Percentiles rank a stretch among this genome's conserved stretches.
Conservation (phyloP, 2,888 invertebrate species). For the Ochropleura plecta region DNA sequence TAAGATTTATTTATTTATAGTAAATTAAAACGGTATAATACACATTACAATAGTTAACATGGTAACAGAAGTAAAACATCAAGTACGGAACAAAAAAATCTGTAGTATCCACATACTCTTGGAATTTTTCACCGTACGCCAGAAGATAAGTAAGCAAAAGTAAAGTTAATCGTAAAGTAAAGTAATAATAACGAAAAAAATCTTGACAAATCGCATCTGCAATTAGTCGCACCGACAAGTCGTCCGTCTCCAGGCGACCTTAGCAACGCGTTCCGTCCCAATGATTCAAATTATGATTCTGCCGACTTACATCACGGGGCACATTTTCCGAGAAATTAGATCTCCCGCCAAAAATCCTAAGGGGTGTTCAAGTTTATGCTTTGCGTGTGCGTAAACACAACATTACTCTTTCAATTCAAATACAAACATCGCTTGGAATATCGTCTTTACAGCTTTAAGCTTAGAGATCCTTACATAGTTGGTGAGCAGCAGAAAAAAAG, state of each 20-base stretch:
- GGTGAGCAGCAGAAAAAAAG: slow-evolving; percentile 11
- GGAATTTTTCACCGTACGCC: no score
- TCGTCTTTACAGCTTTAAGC: slow-evolving; percentile 23
- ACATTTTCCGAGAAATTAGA: slow-evolving; percentile 86
- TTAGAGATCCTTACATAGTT: not conserved
- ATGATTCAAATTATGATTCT: slow-evolving; percentile 84
- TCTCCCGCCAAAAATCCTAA: slow-evolving; percentile 74
- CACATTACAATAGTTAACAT: no score
- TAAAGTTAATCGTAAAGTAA: no score
- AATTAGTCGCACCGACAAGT: slow-evolving; percentile 30
- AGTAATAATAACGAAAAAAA: no score
- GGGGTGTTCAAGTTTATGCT: slow-evolving; percentile 72
- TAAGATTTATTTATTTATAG: no score
- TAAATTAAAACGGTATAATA: no score
- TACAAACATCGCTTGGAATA: slow-evolving; percentile 1
- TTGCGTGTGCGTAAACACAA: slow-evolving; percentile 71
- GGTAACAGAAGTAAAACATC: no score
- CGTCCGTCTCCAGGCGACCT: slow-evolving; percentile 56
- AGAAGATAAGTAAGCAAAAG: no score
- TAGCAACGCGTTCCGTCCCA: slow-evolving; percentile 66
- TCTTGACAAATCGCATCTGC: not conserved
- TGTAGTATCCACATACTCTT: no score
- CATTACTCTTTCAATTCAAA: slow-evolving; percentile 30
- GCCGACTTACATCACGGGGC: slow-evolving; percentile 84
- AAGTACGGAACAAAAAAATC: no score